Evolutionary conservation across 1,140 invertebrate genomes (phyloP), one percentile per base, ranked within the genome.

Genomic region (Philotrypesis tridentata): DNA sequence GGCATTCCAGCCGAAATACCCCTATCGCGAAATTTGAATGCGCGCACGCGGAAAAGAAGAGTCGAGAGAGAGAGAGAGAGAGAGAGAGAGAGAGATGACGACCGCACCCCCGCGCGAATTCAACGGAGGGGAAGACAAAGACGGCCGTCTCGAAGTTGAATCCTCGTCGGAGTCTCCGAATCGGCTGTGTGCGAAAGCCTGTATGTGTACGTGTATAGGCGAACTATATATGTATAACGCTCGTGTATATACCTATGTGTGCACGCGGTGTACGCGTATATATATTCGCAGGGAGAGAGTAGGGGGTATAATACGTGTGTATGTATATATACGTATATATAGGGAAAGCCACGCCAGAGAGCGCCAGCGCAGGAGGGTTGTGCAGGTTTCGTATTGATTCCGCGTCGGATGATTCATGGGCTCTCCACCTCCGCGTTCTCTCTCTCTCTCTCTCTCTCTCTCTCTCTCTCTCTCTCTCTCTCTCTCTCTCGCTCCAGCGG

Each of bases 371-470:
- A 31, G 60, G 79, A 71, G 80, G 55, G 40, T 82, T 25, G 74
- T 77, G 81, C 74, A 82, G 81, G 80, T 77, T 67, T 72, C 68
- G 81, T 82, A 82, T 82, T 87, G 89, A 89, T 89, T 89, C 84
- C 85, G 85, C 77, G 85, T 85, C 83, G 86, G 88, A 89, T 89
- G 89, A 89, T 89, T 89, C 89, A 89, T 88, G 87, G 86, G 86
- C 71, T 84, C 82, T 84, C 80, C 85, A 31, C 71, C 79, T 31
- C 72, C 61, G 9, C 31, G 63, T 14, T 61, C 63, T 27, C 72
- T 70, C 60, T 12, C 70, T 29, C 73, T 27, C 72, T 70, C 60
- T 12, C 70, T 29, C 73, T 25, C 40, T 40, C 70, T 63, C 29
- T 78, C n/a, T n/a, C n/a, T 61, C 63, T 27, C 72, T 70, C 60